Conservation (phyloP, 2,113 vertebrate species). For the Ondatra zibethicus region DNA sequence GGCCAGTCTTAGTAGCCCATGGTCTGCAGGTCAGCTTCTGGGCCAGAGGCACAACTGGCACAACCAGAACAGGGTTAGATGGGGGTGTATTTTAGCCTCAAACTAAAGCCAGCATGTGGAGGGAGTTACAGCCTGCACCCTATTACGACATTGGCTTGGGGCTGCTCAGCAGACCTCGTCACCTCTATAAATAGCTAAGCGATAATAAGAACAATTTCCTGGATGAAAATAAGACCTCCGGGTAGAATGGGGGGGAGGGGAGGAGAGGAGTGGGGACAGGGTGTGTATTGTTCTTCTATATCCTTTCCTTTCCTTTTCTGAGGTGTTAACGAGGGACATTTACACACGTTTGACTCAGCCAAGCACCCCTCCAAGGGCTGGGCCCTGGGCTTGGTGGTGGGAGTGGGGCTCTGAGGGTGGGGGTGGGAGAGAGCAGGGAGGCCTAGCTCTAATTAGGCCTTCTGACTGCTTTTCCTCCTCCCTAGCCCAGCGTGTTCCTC, state of each 20-base stretch:
- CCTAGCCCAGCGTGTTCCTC: conserved; percentile 36
- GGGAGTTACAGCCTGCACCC: neutral
- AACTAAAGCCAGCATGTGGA: neutral
- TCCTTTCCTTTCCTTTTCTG: neutral
- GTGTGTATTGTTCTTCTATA: neutral
- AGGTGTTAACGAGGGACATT: conserved; percentile 37
- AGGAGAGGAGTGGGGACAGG: neutral
- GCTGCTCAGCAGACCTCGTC: neutral
- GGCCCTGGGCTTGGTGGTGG: neutral
- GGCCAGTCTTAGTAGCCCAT: neutral
- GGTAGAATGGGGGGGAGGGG: neutral
- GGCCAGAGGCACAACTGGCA: neutral
- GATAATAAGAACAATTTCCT: conserved; percentile 75
- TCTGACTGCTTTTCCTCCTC: neutral
- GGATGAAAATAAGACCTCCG: conserved; percentile 65
- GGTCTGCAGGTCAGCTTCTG: neutral
- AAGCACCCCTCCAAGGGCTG: neutral
- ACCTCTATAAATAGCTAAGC: conserved; percentile 61
- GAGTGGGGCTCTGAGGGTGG: neutral
- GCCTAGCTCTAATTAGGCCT: conserved; percentile 54
- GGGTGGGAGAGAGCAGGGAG: neutral
- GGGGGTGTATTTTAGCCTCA: neutral
- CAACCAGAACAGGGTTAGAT: too few species aligned
- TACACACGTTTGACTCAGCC: neutral
- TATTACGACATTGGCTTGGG: neutral